phyloP scores from a whole-genome alignment of 23 tunicate species.

The Corella eumyota region DNA sequence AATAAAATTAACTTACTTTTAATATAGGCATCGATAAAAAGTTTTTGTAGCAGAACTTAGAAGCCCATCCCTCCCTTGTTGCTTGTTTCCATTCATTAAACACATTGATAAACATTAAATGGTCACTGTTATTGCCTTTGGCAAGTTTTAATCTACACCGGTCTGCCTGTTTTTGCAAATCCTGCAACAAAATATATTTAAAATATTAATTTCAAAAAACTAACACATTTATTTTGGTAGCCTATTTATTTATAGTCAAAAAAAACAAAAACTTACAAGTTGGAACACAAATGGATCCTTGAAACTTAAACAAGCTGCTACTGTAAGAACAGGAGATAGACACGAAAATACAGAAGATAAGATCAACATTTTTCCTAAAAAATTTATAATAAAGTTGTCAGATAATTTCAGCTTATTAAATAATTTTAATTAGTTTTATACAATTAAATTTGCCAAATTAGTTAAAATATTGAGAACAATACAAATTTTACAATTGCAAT shows the following conservation, averaged over 20 bases:
- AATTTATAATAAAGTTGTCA: too few species aligned
- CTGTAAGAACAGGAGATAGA: slow-evolving; percentile 57
- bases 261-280: slow-evolving; percentile 12
- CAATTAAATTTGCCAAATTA: not conserved
- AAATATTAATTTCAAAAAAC: not conserved
- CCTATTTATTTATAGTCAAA: not conserved
- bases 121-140: slow-evolving; percentile 54
- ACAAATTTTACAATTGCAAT: too few species aligned
- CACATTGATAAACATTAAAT: slow-evolving; percentile 56
- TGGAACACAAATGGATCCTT: slow-evolving; percentile 78
- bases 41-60: slow-evolving; percentile 51
- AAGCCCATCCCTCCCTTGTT: not conserved
- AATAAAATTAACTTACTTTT: not conserved
- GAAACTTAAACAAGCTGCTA: slow-evolving; percentile 75
- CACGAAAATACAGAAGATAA: slow-evolving; percentile 66
- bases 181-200: slow-evolving; percentile 7
- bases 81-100: slow-evolving; percentile 37
- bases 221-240: not conserved
- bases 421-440: too few species aligned
- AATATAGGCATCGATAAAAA: slow-evolving; percentile 38
- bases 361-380: slow-evolving; percentile 57
- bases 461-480: not conserved
- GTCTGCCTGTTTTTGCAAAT: slow-evolving; percentile 61
- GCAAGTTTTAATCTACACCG: slow-evolving; percentile 19
- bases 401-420: too few species aligned